phyloP scores from a whole-genome alignment of 2,113 vertebrate genomes.

The Pseudonaja textilis region DNA sequence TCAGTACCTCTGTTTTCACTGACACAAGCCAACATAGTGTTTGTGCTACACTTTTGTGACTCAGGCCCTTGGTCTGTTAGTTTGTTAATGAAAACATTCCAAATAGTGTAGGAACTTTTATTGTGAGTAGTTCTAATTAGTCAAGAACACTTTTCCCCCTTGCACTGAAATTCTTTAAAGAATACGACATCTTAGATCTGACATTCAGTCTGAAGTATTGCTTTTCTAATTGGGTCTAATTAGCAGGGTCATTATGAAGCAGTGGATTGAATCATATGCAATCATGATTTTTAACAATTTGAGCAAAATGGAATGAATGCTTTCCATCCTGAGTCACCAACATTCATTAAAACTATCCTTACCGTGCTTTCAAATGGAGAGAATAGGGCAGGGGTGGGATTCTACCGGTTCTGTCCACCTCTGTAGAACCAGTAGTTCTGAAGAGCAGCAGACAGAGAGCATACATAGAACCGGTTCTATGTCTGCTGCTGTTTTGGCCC shows the following conservation, averaged over 20 bases:
- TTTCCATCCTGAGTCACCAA: background rate
- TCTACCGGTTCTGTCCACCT: no score
- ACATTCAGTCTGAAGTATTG: background rate
- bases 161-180: background rate
- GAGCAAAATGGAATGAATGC: constrained; percentile 4
- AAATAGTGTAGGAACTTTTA: background rate
- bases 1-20: background rate
- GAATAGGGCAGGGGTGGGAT: background rate
- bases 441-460: no score
- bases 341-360: background rate
- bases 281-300: constrained; percentile 1
- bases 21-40: background rate
- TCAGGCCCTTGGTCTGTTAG: background rate
- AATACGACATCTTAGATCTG: background rate
- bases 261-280: background rate
- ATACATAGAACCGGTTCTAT: no score
- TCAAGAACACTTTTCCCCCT: background rate
- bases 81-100: background rate
- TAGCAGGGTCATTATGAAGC: constrained; percentile 3
- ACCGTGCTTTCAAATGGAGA: background rate
- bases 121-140: background rate
- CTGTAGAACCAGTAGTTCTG: no score
- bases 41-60: background rate
- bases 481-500: no score
- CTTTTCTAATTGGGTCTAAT: constrained; percentile 7